Evolutionary conservation across 2,888 invertebrate species (phyloP), one percentile per base, ranked within the genome.

Genomic region (Nowickia ferox): DNA sequence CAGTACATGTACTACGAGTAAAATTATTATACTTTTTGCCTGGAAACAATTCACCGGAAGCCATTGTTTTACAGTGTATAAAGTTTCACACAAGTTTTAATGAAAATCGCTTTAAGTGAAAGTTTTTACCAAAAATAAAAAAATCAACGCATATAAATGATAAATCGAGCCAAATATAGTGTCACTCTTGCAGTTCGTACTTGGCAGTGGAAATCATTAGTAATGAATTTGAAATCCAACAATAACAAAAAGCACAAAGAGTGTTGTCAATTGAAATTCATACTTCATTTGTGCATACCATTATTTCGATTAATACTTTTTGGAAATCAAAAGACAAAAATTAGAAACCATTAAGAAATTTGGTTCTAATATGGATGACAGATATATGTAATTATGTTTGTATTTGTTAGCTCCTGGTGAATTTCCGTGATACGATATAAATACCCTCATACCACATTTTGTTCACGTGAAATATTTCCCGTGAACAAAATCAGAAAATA

Each of bases 141-240:
- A 61, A 72, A 48, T 40, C 11, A n/a, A 59, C 1, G 8, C 38
- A 61, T 40, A 22, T 46, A 17, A 71, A 53, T 75, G 77, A 75
- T 78, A 83, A 86, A 77, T 80, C 55, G 76, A 83, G 86, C 86
- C 86, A 86, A 86, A 83, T 80, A 76, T 72, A 66, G 86, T 86
- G 83, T 83, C 86, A 86, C 76, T 83, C 53, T 63, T 80, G 61
- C 66, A 80, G 86, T 68, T 61, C 48, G 65, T 40, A 80, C 61
- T 86, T 86, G 86, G 86, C 86, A 83, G 42, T 72, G 42, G 30
- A 71, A 71, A 80, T 72, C 42, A 53, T 72, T 83, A 63, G 63
- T 57, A 83, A 71, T 76, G 75, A 85, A 78, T 79, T 65, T 44
- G 9, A 46, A 71, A 71, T 42, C 30, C 63, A 63, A 63, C 19